Evolutionary conservation across 2,113 vertebrate species (phyloP), one percentile per base, ranked within the genome.

Genomic region (Protobothrops mucrosquamatus): DNA sequence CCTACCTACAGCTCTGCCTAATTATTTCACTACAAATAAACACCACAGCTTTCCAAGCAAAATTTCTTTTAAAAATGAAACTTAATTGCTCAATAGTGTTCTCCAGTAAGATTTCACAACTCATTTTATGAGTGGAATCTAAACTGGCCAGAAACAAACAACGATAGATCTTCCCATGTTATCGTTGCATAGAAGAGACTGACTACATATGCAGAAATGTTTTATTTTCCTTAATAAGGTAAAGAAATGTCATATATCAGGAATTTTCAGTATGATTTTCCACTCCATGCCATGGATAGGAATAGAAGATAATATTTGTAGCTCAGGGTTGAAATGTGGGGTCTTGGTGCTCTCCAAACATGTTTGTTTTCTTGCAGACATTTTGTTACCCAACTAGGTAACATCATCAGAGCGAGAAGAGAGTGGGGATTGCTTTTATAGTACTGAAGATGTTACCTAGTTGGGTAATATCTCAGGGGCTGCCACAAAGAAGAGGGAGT

Each of bases 1-100:
- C n/a, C n/a, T 8, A 39, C 92, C 94, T 96, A 96, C 89, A 94
- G 92, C 94, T 96, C 92, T 93, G 93, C 93, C 94, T 94, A 94
- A 93, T 93, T 91, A 96, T 91, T 93, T 90, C 91, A 95, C 93
- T 95, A 96, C 93, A 96, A 95, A 96, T 94, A 89, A 94, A 94
- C 93, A 95, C 89, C 92, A 95, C 94, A 95, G 91, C 93, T 92
- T 86, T 94, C 91, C 93, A 93, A 95, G 7, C 51, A 54, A 92
- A 43, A 93, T 86, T 94, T 94, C 93, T 95, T 29, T 48, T 9
- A 92, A 94, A 96, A 94, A 92, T 86, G 24, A 94, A 96, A 64
- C 95, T 69, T 94, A 95, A 96, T 94, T 95, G 93, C 89, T 96
- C 94, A 94, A 91, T 95, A 96, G 91, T 88, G 69, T 22, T 87